Evolutionary conservation across 1,140 invertebrate species (phyloP), one percentile per base, ranked within the genome.

Genomic region (Idris sp.): DNA sequence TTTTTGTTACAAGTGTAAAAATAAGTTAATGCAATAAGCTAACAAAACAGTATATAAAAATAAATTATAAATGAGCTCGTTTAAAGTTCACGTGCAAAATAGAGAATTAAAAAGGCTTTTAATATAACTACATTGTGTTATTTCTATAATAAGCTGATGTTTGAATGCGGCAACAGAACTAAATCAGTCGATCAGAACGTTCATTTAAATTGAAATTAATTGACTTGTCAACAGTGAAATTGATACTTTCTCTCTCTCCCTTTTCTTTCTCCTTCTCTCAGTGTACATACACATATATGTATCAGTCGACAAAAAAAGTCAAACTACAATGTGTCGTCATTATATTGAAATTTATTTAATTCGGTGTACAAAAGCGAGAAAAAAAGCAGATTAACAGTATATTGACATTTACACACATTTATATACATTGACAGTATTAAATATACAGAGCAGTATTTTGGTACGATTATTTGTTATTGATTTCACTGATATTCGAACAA

Each of bases 191-290:
- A 51, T 59, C 54, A 25, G 35, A 35, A 19, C 54, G 33, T 53
- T 54, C 22, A 14, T 49, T 69, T 53, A 61, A 62, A 72, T 62
- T 61, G 49, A 62, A 72, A 72, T 62, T 72, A 72, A 72, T 72
- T 72, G 68, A 72, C 68, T 72, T 62, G 68, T 72, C 68, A 62
- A 62, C 49, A 43, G 49, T 30, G 49, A 62, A 68, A 59, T 59
- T 59, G 36, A 49, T 61, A 44, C 19, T 44, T 18, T 22, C 16
- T 46, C 18, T 36, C 10, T 22, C 11, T 28, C 22, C 26, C 10
- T 33, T n/a, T n/a, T n/a, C 28, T 35, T 15, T 44, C 38, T 33
- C 14, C 2, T 41, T 25, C 11, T 19, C 7, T 28, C 16, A n/a
- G 4, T 16, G 18, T 36, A n/a, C n/a, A n/a, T n/a, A n/a, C n/a